A percentile compares a stretch with the other conserved stretches of the same genome.
These are phyloP conservation scores for Tinamus major DNA, from an alignment of 2,797 vertebrate genomes.

Conservation along the genomic window DNA sequence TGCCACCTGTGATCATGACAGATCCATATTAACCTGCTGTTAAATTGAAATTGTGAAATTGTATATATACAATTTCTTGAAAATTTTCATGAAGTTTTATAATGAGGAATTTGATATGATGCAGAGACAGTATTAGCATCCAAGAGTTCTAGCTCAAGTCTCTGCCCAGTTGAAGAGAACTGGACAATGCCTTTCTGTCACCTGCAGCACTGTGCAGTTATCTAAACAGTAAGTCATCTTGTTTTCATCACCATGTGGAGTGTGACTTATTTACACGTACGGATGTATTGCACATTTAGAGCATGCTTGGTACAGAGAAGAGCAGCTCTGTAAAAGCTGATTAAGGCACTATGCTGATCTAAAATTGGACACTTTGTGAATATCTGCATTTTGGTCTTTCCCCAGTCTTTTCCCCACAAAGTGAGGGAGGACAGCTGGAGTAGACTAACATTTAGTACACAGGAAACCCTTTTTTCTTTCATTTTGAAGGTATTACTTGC, in stretches of 20 bases:
- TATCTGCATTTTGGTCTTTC: slow-evolving; percentile 47
- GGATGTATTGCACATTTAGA: not conserved
- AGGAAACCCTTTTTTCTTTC: slow-evolving; percentile 28
- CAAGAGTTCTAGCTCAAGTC: not conserved
- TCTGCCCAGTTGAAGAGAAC: not conserved
- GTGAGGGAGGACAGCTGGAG: slow-evolving; percentile 65
- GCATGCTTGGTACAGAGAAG: not conserved
- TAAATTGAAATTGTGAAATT: too few relatives aligned
- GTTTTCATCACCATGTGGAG: not conserved
- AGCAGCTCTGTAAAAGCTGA: slow-evolving; percentile 38
- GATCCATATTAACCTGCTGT: not conserved
- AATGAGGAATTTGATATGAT: not conserved
- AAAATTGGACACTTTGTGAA: slow-evolving; percentile 36
- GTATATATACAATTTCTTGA: not conserved
- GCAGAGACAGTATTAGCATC: not conserved
- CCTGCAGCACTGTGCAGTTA: not conserved
- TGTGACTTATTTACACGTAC: not conserved
- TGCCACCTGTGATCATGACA: not conserved
- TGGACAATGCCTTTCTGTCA: not conserved
- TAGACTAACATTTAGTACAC: slow-evolving; percentile 16
- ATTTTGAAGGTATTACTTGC: slow-evolving; percentile 65
- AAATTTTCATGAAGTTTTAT: not conserved
- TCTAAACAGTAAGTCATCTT: not conserved
- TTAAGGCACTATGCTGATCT: slow-evolving; percentile 17
- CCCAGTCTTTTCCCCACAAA: slow-evolving; percentile 33